Evolutionary conservation across 2,113 vertebrate species (phyloP), one percentile per base, ranked within the genome.

Genomic region (Eudyptes chrysolophus): DNA sequence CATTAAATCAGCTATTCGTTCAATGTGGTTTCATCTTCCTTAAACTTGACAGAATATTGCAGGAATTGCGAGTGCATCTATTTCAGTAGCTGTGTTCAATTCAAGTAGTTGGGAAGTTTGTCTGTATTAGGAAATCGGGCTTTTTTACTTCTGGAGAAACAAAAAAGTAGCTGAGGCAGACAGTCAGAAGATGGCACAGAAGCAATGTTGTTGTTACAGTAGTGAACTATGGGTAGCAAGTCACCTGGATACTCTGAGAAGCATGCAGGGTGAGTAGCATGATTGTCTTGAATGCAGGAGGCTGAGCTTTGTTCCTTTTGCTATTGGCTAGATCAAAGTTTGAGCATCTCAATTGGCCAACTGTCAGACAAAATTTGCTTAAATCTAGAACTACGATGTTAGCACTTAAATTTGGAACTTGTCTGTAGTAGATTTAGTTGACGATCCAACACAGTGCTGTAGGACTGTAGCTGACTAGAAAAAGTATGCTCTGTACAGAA

Each of bases 261-360:
- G 14, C 38, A 4, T 5, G 13, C 34, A 12, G 6, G 38, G 3
- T 12, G 60, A 64, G 64, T 52, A 42, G 30, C 12, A 8, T 20
- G 27, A 17, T 38, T 20, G 20, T 25, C 62, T 30, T 22, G 4
- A 11, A 22, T 81, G 27, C 18, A 64, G 58, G 55, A 46, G 1
- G 3, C 6, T 7, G 25, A 71, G 71, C 36, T 46, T 26, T 61
- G 29, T 38, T 75, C 29, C 16, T 88, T 82, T 38, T 27, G 44
- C 61, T 79, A 14, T 42, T 75, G n/a, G 2, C 32, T 51, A 4
- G 20, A 10, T 40, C 16, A 7, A 20, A 49, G 58, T 9, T 15
- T 8, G n/a, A 32, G 25, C 5, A 7, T 69, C 69, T 78, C 11
- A 4, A 1, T 21, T 0, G 7, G n/a, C 40, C 25, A 30, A 7